Conservation (phyloP, 2,797 vertebrate genomes). For the Chanos chanos region DNA sequence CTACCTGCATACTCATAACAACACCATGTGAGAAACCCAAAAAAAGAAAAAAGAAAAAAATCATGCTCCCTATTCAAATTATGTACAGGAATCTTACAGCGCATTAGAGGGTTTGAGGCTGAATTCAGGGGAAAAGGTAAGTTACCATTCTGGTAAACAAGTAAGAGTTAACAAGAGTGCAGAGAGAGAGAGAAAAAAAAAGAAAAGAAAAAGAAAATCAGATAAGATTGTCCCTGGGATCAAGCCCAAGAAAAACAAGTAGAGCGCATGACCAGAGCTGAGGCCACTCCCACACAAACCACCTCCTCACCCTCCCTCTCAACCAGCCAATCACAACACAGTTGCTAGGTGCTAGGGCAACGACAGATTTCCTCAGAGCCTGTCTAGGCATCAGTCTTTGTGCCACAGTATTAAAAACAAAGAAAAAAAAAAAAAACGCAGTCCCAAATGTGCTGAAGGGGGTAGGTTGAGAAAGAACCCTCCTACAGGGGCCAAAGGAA, state of each 20-base stretch:
- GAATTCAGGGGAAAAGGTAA: no score
- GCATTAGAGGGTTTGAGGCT: no score
- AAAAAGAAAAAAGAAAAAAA: not conserved
- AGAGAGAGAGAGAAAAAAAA: slow-evolving; percentile 36
- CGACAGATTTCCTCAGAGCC: slow-evolving; percentile 54
- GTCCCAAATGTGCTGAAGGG: slow-evolving; percentile 48
- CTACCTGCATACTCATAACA: not conserved
- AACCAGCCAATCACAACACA: slow-evolving; percentile 66
- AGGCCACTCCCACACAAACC: slow-evolving; percentile 45
- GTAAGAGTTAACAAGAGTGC: not conserved
- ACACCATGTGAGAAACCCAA: not conserved
- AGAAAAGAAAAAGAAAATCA: slow-evolving; percentile 52
- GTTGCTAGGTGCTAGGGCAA: slow-evolving; percentile 68
- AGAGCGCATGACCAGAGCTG: slow-evolving; percentile 53
- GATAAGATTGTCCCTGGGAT: slow-evolving; percentile 61
- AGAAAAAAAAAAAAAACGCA: slow-evolving; percentile 45
- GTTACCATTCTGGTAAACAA: not conserved
- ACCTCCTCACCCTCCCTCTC: slow-evolving; percentile 49
- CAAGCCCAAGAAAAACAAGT: slow-evolving; percentile 62
- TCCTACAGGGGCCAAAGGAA: not conserved
- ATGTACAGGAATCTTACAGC: not conserved
- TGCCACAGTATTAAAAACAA: slow-evolving; percentile 58
- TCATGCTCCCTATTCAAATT: not conserved
- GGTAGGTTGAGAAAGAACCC: slow-evolving; percentile 43
- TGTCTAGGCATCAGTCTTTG: slow-evolving; percentile 52